Evolutionary conservation across 2,888 invertebrate genomes (phyloP).

Genomic region (Candidula unifasciata): DNA sequence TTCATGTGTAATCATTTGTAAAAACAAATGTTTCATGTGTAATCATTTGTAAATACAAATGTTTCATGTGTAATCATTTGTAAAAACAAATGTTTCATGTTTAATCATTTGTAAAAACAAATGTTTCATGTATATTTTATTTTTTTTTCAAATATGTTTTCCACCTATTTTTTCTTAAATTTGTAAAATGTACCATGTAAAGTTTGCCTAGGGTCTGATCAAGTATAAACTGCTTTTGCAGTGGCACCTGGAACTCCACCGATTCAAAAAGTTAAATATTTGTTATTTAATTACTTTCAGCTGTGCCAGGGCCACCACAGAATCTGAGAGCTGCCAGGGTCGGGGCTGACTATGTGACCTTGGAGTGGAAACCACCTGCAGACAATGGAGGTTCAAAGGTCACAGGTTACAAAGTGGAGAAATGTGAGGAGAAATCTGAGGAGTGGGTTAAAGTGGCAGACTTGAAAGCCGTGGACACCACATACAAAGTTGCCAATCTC

Average conservation of each 20-base stretch:
- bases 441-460: slow-evolving; percentile 60
- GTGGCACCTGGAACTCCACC: no score
- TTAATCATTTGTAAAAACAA: no score
- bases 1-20: no score
- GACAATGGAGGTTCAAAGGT: slow-evolving; percentile 67
- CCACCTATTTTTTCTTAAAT: background rate
- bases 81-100: no score
- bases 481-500: slow-evolving; percentile 59
- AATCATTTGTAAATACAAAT: no score
- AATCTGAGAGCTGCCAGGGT: slow-evolving; percentile 59
- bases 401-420: slow-evolving; percentile 62
- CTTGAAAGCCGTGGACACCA: slow-evolving; percentile 55
- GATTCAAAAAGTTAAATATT: no score
- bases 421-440: slow-evolving; percentile 55
- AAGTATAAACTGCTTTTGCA: no score
- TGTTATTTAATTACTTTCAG: slow-evolving; percentile 45
- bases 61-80: no score
- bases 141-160: background rate
- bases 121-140: no score
- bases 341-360: slow-evolving; percentile 59
- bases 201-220: background rate
- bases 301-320: slow-evolving; percentile 74
- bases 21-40: no score
- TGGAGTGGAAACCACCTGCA: slow-evolving; percentile 64
- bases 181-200: background rate